Evolutionary conservation across 2,797 vertebrate species (phyloP), one percentile per base, ranked within the genome.

Genomic region (Liparis tanakae): DNA sequence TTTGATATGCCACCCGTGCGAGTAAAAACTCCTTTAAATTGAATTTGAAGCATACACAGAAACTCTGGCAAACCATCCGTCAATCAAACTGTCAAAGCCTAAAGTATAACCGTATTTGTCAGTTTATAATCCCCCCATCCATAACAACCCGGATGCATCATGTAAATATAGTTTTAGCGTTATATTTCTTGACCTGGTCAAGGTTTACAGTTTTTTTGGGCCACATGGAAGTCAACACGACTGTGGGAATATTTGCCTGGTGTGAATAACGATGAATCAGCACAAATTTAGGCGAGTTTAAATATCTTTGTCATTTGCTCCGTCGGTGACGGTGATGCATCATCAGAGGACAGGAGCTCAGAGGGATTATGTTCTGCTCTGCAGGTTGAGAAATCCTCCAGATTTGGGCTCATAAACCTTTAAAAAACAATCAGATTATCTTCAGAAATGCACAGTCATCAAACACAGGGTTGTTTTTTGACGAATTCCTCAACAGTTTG

Each of bases 381-480:
- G 33, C 54, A 25, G 15, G 43, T 58, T 69, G 44, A 68, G 20
- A 59, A 74, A 68, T 39, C 18, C 7, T 33, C 30, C 25, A 36
- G 58, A 56, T 60, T 79, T 56, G 10, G n/a, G 33, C 67, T 62
- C 58, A 67, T 41, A 30, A 56, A 7, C 60, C 43, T 62, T 67
- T n/a, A 46, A 60, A 68, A 20, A 61, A 10, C 37, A 39, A 64
- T 59, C 39, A 25, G 41, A 72, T 80, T 64, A 70, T 44, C 48
- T 33, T 30, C 46, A 60, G 39, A 59, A 37, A 34, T 65, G 39
- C 18, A 39, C 5, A 2, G 6, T 61, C 58, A 51, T 6, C 8
- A 37, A 59, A 30, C 53, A 74, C 30, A 18, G 1, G 10, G 34
- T 25, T 59, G 22, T 59, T 78, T 55, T 37, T 2, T 14, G 25